Percentiles rank a stretch among this genome's conserved stretches.
phyloP scores from a whole-genome alignment of 2,797 vertebrate species.

The Spinibarbus caldwelli region DNA sequence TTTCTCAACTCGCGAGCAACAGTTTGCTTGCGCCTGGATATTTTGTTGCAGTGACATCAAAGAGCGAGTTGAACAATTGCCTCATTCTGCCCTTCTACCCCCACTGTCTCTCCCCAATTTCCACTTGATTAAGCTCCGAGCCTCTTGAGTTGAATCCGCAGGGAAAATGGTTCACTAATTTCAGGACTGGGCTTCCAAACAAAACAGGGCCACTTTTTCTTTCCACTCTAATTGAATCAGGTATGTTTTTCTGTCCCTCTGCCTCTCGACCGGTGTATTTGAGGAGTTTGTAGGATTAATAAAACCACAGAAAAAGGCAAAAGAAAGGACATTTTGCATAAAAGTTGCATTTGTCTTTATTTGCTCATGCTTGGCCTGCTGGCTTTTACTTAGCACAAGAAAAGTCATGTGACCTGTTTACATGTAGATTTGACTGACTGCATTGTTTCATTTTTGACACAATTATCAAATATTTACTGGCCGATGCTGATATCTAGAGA shows the following conservation, averaged over 20 bases:
- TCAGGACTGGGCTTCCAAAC: slow-evolving; percentile 64
- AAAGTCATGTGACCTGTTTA: not conserved
- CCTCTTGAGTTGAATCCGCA: slow-evolving; percentile 75
- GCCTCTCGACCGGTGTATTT: slow-evolving; percentile 37
- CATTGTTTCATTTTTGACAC: not conserved
- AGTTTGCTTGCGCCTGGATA: slow-evolving; percentile 17
- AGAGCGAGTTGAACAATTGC: slow-evolving; percentile 82
- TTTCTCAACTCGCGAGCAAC: not conserved
- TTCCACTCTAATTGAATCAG: slow-evolving; percentile 47
- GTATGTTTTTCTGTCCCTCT: not conserved
- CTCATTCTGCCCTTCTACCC: slow-evolving; percentile 73
- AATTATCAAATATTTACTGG: not conserved
- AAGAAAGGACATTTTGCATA: slow-evolving; percentile 12
- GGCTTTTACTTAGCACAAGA: not conserved
- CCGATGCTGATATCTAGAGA: not conserved
- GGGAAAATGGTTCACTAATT: slow-evolving; percentile 79
- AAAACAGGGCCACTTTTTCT: slow-evolving; percentile 61
- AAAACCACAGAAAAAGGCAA: not conserved
- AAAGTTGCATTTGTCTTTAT: slow-evolving; percentile 22
- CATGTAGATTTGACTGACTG: too few species aligned
- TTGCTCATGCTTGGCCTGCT: slow-evolving; percentile 28
- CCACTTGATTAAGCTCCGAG: slow-evolving; percentile 84
- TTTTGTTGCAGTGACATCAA: slow-evolving; percentile 73
- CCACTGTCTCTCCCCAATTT: slow-evolving; percentile 76
- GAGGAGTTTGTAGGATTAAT: not conserved